These are phyloP conservation scores for Dreissena rostriformis DNA, from an alignment of 1,140 invertebrate species.

Conservation along the genomic window DNA sequence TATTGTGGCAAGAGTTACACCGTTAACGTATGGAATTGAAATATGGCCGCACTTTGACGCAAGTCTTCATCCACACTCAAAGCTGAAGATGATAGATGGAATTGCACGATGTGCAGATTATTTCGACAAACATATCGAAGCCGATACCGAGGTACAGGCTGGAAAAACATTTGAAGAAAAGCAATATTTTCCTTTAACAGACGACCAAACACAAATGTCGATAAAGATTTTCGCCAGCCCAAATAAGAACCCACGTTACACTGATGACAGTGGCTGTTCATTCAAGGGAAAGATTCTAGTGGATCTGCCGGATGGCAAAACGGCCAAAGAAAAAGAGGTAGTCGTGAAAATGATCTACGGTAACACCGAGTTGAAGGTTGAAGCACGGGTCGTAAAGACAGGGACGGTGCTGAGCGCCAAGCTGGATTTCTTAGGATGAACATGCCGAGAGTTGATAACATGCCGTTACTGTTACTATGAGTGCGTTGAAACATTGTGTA, in stretches of 20 bases:
- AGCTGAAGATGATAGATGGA: constrained; percentile 29
- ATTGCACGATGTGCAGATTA: constrained; percentile 50
- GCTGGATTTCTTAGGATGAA: constrained; percentile 63
- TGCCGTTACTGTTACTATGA: too few relatives aligned
- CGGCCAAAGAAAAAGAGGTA: constrained; percentile 28
- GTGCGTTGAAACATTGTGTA: too few relatives aligned
- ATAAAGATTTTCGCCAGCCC: constrained; percentile 24
- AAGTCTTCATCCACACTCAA: constrained; percentile 36
- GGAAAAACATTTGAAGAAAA: constrained; percentile 18
- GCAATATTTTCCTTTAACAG: constrained; percentile 11
- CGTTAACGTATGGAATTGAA: constrained; percentile 61
- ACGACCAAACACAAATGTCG: neutral
- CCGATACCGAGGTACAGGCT: constrained; percentile 48
- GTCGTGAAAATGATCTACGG: constrained; percentile 58
- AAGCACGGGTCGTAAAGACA: constrained; percentile 49
- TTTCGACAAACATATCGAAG: constrained; percentile 59
- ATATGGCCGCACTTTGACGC: constrained; percentile 22
- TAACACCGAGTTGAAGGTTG: constrained; percentile 60
- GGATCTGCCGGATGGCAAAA: constrained; percentile 40
- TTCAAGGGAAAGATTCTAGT: constrained; percentile 46
- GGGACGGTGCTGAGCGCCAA: constrained; percentile 42
- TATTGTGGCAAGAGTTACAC: constrained; percentile 57
- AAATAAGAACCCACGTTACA: constrained; percentile 22
- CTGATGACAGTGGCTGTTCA: constrained; percentile 51
- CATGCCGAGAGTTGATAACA: neutral